phyloP scores from a whole-genome alignment of 2,888 invertebrate species.

The Neelides folsomi region DNA sequence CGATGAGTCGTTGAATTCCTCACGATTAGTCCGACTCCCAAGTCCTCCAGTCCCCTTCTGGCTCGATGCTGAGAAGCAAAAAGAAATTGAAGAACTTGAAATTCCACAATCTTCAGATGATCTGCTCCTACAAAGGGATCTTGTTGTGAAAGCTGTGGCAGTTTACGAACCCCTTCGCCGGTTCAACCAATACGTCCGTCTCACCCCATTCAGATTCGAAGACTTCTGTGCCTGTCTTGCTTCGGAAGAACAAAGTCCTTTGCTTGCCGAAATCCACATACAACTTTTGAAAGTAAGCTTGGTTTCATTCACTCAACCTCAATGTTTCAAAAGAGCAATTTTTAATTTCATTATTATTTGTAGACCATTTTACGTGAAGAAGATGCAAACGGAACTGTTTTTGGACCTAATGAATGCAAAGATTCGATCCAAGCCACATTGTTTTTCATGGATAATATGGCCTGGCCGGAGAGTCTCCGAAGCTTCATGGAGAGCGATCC shows the following conservation, averaged over 20 bases:
- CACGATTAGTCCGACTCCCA: constrained; percentile 42
- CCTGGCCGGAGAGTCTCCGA: constrained; percentile 87
- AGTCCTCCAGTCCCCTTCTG: constrained; percentile 81
- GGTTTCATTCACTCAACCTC: not conserved
- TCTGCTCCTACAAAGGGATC: constrained; percentile 57
- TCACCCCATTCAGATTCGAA: constrained; percentile 88
- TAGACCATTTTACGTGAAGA: constrained; percentile 69
- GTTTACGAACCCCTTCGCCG: constrained; percentile 91
- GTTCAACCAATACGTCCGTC: constrained; percentile 75
- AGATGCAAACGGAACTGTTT: constrained; percentile 86
- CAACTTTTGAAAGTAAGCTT: constrained; percentile 63
- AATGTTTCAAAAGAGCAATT: too few relatives aligned
- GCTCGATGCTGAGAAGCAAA: constrained; percentile 56
- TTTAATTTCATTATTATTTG: constrained; percentile 2
- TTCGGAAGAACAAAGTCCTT: constrained; percentile 79
- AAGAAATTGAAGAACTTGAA: constrained; percentile 60
- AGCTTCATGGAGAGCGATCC: constrained; percentile 80
- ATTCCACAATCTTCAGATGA: constrained; percentile 83
- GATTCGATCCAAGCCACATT: constrained; percentile 89
- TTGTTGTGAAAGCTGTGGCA: constrained; percentile 66
- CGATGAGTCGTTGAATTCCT: constrained; percentile 24
- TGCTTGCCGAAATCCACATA: constrained; percentile 87
- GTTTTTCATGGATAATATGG: constrained; percentile 84
- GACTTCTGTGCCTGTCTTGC: constrained; percentile 89
- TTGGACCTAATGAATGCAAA: constrained; percentile 91